phyloP scores from a whole-genome alignment of 1,140 invertebrate genomes.

The Pectinophora gossypiella region DNA sequence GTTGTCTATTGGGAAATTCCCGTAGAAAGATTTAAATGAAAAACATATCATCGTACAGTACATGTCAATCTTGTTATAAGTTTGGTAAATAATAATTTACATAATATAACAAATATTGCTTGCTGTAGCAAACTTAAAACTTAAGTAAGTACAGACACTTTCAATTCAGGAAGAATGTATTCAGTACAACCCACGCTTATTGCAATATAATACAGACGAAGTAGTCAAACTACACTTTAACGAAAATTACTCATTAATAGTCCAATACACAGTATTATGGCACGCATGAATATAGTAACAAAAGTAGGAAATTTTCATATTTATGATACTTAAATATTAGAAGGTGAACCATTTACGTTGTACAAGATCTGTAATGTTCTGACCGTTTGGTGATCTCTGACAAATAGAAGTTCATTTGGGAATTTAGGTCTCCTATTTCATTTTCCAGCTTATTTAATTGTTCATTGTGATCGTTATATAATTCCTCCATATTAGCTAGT shows the following conservation, averaged over 20 bases:
- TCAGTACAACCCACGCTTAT: conserved; percentile 18
- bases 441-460: conserved; percentile 66
- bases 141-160: not conserved
- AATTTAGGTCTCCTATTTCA: conserved; percentile 71
- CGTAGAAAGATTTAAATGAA: too few relatives aligned
- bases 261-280: conserved; percentile 29
- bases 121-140: too few relatives aligned
- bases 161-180: not conserved
- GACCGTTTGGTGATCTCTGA: conserved; percentile 74
- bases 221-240: conserved; percentile 38
- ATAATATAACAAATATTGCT: too few relatives aligned
- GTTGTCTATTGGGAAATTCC: too few relatives aligned
- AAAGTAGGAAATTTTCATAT: conserved; percentile 5
- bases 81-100: too few relatives aligned
- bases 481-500: conserved; percentile 76
- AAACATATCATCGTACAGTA: too few relatives aligned
- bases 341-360: conserved; percentile 37
- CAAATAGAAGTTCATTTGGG: conserved; percentile 70
- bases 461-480: conserved; percentile 72
- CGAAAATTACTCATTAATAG: conserved; percentile 24
- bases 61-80: too few relatives aligned
- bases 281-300: conserved; percentile 24
- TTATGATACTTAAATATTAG: not conserved
- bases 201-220: conserved; percentile 24
- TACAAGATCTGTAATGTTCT: conserved; percentile 72